These are phyloP conservation scores for Sterrhoptilus dennistouni DNA, from an alignment of 2,113 vertebrate species.

Conservation along the genomic window DNA sequence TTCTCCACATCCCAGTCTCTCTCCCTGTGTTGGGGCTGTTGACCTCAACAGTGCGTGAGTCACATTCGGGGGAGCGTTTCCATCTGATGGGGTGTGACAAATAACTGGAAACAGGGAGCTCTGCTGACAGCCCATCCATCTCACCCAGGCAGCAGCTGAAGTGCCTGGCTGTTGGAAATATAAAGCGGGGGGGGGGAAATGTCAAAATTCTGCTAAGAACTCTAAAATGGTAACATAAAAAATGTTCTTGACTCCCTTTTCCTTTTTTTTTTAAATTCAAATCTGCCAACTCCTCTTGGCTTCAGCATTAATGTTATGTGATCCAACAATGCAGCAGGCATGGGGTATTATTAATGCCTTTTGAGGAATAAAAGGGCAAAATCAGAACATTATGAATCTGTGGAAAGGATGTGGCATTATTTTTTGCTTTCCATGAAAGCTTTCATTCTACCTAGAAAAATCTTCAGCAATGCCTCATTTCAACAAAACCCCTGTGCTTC, in stretches of 20 bases:
- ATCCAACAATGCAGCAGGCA: not conserved
- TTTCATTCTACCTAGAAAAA: not conserved
- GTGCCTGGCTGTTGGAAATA: not conserved
- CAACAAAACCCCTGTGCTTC: not conserved
- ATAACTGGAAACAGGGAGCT: not conserved
- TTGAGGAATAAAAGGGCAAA: not conserved
- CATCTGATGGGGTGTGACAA: not conserved
- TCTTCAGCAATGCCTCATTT: not conserved
- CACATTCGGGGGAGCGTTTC: not conserved
- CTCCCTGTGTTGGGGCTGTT: not conserved
- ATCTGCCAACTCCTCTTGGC: not conserved
- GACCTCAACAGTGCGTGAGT: not conserved
- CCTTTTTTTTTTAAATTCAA: not conserved
- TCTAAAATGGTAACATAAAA: not conserved
- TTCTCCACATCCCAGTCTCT: not conserved
- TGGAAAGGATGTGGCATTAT: not conserved
- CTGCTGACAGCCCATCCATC: not conserved
- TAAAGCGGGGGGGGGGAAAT: not conserved
- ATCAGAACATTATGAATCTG: not conserved
- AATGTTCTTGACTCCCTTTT: accelerated
- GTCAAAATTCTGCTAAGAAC: not conserved
- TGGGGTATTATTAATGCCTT: not conserved
- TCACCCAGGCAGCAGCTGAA: not conserved
- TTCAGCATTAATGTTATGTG: not conserved
- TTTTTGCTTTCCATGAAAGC: not conserved